Percentiles rank a stretch among this genome's conserved stretches.
phyloP scores from a whole-genome alignment of 2,888 invertebrate species.

The Eurois occulta region DNA sequence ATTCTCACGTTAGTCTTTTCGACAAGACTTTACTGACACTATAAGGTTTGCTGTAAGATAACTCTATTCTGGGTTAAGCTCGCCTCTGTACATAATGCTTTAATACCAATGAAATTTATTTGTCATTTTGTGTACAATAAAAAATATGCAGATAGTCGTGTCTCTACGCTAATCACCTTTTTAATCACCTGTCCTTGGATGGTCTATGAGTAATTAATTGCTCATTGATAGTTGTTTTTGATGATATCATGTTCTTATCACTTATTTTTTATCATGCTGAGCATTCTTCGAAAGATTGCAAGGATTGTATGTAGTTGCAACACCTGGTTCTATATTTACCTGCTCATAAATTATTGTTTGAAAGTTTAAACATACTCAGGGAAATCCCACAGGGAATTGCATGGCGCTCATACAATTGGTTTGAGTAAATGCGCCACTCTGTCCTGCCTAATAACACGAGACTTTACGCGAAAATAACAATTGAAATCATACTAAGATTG shows the following conservation, averaged over 20 bases:
- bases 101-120: too few relatives aligned
- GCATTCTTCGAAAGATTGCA: background rate
- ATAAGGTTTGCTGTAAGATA: too few relatives aligned
- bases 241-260: constrained; percentile 21
- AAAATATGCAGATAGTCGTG: background rate
- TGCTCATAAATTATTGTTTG: background rate
- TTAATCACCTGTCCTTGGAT: constrained; percentile 2
- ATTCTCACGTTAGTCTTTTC: too few relatives aligned
- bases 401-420: background rate
- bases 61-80: too few relatives aligned
- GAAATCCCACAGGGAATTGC: constrained; percentile 3
- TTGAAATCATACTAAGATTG: background rate
- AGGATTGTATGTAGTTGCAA: background rate
- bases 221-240: background rate
- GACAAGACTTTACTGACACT: too few relatives aligned
- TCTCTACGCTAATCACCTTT: background rate
- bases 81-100: too few relatives aligned
- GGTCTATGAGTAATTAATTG: constrained; percentile 17
- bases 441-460: background rate
- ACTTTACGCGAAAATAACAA: background rate
- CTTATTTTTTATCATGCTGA: background rate
- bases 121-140: background rate
- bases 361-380: background rate
- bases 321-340: constrained; percentile 12
- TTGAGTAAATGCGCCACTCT: background rate